A percentile compares a stretch with the other conserved stretches of the same genome.
phyloP scores from a whole-genome alignment of 2,888 invertebrate species.

The Microplitis deprimator region DNA sequence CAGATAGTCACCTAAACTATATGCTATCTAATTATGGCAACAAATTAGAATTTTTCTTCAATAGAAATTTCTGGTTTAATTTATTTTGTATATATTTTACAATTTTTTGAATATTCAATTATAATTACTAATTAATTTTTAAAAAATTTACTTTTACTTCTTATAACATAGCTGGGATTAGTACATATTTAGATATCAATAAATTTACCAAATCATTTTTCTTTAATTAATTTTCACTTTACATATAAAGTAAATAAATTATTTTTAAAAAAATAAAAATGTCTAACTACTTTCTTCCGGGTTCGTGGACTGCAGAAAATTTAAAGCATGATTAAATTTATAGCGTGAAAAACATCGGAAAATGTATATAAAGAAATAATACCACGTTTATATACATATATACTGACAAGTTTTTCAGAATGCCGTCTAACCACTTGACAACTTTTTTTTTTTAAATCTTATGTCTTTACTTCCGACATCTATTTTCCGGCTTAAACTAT shows the following conservation, averaged over 20 bases:
- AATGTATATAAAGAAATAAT: constrained; percentile 28
- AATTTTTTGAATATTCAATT: background rate
- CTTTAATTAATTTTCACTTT: background rate
- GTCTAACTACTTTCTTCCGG: constrained; percentile 9
- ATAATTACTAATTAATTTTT: background rate
- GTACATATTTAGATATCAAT: background rate
- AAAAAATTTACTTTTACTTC: background rate
- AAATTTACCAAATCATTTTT: background rate
- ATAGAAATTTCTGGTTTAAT: background rate
- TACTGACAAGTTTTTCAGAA: constrained; percentile 48
- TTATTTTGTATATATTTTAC: background rate
- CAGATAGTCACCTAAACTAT: background rate
- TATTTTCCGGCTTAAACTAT: constrained; percentile 3
- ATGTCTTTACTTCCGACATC: constrained; percentile 33
- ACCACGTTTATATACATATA: background rate
- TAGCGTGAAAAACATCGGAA: constrained; percentile 16
- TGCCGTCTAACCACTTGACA: constrained; percentile 39
- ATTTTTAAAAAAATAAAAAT: background rate
- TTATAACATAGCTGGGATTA: background rate
- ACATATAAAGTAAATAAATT: background rate
- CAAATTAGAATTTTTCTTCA: background rate
- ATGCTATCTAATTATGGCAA: constrained; percentile 7
- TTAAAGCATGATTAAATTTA: background rate
- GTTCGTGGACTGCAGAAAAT: constrained; percentile 8
- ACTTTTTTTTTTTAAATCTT: constrained; percentile 9